phyloP scores from a whole-genome alignment of 1,140 invertebrate species.

The Zeugodacus cucurbitae region DNA sequence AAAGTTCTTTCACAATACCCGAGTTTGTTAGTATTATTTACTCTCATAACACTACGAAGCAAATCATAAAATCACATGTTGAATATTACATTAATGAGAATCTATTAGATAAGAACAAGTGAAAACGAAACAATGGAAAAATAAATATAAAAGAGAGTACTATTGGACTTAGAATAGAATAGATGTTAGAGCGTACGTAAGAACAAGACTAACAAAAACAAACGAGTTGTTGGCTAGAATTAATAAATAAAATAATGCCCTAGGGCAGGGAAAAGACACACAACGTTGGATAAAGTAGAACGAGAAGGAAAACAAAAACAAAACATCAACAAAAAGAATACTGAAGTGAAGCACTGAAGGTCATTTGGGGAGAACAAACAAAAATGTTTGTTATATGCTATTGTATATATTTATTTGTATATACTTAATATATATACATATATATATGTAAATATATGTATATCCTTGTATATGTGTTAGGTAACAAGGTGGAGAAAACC shows the following conservation, averaged over 20 bases:
- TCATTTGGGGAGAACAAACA: neutral
- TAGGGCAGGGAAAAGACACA: neutral
- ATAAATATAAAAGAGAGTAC: neutral
- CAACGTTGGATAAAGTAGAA: neutral
- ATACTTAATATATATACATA: neutral
- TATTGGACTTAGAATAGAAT: no score
- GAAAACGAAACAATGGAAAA: neutral
- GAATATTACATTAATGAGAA: neutral
- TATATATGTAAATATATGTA: neutral
- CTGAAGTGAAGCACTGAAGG: neutral
- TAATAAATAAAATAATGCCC: neutral
- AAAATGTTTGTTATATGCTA: neutral
- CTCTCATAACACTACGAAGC: neutral
- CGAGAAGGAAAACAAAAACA: no score
- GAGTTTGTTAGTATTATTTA: no score
- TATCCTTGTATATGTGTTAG: neutral
- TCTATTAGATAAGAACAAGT: neutral
- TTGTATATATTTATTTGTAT: neutral
- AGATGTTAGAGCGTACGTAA: neutral
- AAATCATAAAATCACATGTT: neutral
- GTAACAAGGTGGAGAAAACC: neutral
- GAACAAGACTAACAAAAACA: constrained; percentile 5
- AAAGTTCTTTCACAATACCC: no score
- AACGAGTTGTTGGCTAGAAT: constrained; percentile 45
- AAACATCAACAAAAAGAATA: neutral